Conservation (phyloP, 1,140 invertebrate genomes). For the Elysia chlorotica region DNA sequence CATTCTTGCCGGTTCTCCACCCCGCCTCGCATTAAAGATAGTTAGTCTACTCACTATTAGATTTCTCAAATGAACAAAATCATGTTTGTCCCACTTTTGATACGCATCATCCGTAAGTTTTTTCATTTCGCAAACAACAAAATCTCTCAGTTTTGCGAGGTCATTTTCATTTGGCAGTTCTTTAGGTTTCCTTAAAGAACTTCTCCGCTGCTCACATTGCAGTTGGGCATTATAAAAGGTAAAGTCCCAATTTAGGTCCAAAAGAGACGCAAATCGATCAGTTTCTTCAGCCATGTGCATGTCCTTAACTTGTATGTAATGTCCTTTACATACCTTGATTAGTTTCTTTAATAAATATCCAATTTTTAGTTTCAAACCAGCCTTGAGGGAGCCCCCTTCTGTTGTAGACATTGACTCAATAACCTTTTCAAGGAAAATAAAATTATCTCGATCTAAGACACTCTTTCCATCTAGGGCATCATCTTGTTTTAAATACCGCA, state of each 20-base stretch:
- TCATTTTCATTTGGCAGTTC: conserved; percentile 4
- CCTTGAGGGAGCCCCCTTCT: not conserved
- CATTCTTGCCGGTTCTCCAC: not conserved
- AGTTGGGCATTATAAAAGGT: conserved; percentile 11
- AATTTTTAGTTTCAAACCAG: conserved; percentile 8
- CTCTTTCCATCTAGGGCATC: not conserved
- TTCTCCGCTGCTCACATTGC: not conserved
- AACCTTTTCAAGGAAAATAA: not conserved
- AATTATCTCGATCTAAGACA: not conserved
- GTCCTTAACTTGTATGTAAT: conserved; percentile 3
- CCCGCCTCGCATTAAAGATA: not conserved
- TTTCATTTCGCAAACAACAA: conserved; percentile 15
- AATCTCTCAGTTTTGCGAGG: conserved; percentile 6
- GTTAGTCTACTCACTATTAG: conserved; percentile 22
- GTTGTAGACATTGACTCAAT: not conserved
- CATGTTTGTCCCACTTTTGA: not conserved
- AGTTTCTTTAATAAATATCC: conserved; percentile 6
- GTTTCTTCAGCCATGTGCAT: conserved; percentile 3
- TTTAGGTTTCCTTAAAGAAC: conserved; percentile 6
- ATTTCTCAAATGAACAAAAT: conserved; percentile 24
- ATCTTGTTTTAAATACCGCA: not conserved
- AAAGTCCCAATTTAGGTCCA: conserved; percentile 17
- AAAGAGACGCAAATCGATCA: not conserved
- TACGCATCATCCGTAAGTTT: conserved; percentile 11
- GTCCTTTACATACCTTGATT: conserved; percentile 4